Conservation (phyloP, 2,113 vertebrate genomes). For the Talpa occidentalis region DNA sequence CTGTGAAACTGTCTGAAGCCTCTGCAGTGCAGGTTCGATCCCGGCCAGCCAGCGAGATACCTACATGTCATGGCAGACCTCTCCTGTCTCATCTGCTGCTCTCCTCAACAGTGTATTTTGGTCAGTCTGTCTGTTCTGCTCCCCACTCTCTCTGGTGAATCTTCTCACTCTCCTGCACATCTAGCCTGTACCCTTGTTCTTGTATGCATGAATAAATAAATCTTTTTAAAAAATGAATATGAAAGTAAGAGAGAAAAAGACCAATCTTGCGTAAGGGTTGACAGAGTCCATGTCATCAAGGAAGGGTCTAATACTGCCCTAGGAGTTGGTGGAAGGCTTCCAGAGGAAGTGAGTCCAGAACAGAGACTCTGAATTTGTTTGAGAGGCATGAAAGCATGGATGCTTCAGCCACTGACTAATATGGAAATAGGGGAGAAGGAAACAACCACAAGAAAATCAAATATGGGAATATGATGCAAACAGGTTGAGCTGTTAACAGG, state of each 20-base stretch:
- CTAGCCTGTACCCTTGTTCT: too few species aligned
- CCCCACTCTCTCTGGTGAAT: too few species aligned
- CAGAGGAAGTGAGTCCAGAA: background rate
- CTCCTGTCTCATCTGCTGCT: too few species aligned
- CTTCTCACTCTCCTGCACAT: too few species aligned
- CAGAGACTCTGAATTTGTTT: background rate
- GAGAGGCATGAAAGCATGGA: background rate
- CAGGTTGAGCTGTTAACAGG: background rate
- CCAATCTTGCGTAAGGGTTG: background rate
- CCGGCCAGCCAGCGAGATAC: too few species aligned
- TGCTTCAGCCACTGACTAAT: background rate
- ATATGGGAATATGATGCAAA: background rate
- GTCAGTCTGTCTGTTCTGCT: too few species aligned
- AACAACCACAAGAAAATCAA: background rate
- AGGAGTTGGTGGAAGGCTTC: background rate
- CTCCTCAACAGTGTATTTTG: too few species aligned
- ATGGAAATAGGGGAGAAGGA: background rate
- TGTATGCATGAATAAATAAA: too few species aligned
- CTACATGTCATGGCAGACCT: too few species aligned
- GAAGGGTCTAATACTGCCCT: background rate
- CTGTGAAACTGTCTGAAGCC: too few species aligned
- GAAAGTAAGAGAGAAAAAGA: background rate
- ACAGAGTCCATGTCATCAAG: background rate
- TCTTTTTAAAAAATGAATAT: background rate
- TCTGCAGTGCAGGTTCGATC: too few species aligned